Conservation (phyloP, 2,888 invertebrate genomes). For the Bruchidius siliquastri region DNA sequence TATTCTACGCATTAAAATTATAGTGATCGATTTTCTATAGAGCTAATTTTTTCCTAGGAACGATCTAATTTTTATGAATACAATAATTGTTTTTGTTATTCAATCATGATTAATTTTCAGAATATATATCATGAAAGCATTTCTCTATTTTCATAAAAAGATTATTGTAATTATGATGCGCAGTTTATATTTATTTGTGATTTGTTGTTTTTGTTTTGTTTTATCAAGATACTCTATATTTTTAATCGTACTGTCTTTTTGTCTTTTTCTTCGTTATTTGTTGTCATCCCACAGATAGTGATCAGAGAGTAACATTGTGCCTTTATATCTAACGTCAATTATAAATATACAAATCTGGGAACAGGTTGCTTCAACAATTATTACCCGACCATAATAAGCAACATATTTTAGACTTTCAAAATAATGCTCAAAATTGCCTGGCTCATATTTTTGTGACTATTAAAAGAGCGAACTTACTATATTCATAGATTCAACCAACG, state of each 20-base stretch:
- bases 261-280: not conserved
- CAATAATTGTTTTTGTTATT: not conserved
- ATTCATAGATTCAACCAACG: too few species aligned
- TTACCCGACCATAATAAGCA: too few species aligned
- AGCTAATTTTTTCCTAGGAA: too few species aligned
- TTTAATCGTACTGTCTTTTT: not conserved
- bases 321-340: not conserved
- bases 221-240: not conserved
- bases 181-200: not conserved
- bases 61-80: too few species aligned
- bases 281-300: not conserved
- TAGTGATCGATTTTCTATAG: not conserved
- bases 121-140: not conserved
- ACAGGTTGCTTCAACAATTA: not conserved
- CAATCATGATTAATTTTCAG: not conserved
- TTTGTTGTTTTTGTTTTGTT: not conserved
- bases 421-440: too few species aligned
- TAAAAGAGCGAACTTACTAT: too few species aligned
- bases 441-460: too few species aligned
- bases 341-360: not conserved
- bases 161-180: not conserved
- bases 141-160: not conserved
- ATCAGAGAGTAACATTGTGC: not conserved
- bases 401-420: too few species aligned
- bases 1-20: not conserved